phyloP scores from a whole-genome alignment of 2,888 invertebrate genomes.

The Bugula neritina region DNA sequence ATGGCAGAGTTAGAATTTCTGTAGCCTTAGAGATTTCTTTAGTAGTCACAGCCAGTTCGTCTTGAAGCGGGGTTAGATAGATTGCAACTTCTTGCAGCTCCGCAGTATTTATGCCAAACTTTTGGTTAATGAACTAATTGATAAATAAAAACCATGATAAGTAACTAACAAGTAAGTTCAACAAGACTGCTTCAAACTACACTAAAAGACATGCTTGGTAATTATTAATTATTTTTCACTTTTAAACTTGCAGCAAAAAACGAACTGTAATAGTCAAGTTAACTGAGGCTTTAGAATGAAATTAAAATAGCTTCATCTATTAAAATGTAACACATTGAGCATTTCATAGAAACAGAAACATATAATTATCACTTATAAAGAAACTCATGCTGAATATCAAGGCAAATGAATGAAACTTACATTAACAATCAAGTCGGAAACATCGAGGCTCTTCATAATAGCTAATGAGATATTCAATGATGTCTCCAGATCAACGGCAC shows the following conservation, averaged over 20 bases:
- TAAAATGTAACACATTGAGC: too few relatives aligned
- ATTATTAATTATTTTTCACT: too few relatives aligned
- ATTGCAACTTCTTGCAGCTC: background rate
- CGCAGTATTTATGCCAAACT: background rate
- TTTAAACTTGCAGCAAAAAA: too few relatives aligned
- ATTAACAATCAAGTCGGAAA: slow-evolving; percentile 39
- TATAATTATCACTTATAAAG: too few relatives aligned
- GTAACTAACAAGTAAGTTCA: too few relatives aligned
- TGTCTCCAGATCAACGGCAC: slow-evolving; percentile 33
- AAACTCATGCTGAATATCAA: too few relatives aligned
- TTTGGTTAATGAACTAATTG: slow-evolving; percentile 2
- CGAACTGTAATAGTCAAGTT: too few relatives aligned
- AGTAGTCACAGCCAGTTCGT: background rate
- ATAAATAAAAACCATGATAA: background rate
- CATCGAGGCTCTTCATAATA: slow-evolving; percentile 36
- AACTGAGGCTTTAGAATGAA: too few relatives aligned
- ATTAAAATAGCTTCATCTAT: too few relatives aligned
- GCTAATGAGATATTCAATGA: slow-evolving; percentile 33
- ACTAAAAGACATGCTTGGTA: too few relatives aligned
- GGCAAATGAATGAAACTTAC: slow-evolving; percentile 33
- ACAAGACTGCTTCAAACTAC: too few relatives aligned
- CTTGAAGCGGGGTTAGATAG: background rate
- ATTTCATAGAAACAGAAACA: too few relatives aligned
- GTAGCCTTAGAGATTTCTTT: background rate
- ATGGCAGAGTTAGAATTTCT: background rate